Evolutionary conservation across 2,888 invertebrate species (phyloP), one percentile per base, ranked within the genome.

Genomic region (Pantelozetes paolii): DNA sequence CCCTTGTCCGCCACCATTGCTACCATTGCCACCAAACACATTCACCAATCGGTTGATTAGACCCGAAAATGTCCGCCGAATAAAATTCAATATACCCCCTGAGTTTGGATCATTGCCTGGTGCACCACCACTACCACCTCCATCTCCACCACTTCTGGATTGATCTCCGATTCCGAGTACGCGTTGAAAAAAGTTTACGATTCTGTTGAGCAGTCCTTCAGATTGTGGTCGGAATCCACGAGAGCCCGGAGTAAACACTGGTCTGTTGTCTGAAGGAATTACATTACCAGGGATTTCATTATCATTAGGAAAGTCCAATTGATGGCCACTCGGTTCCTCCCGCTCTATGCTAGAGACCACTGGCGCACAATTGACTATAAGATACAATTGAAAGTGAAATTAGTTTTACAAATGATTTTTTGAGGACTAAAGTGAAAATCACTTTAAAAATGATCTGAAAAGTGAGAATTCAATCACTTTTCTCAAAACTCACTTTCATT

Each of bases 221-320:
- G 5, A 57, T 15, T 23, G 30, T 32, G 23, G 59, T 6, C 28
- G 59, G 11, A 18, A 5, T 1, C 28, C 15, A 2, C 9, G 54
- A 54, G 18, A 45, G 45, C 18, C 18, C 2, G 45, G 45, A 36
- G 36, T 5, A 36, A 36, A 8, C 5, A 36, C 11, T 5, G 36
- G 36, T 36, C 6, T 36, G 36, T 36, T 45, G 3, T 45, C 15
- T 13, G 13, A 2, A 2, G 45, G 45, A 11, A 11, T 45, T 3
- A 11, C 23, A 54, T 54, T 23, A 26, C 59, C 59, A n/a, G 59
- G 59, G 18, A 59, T 59, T 5, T 59, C 59, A 32, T 59, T 59
- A 18, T 59, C 59, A 59, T 30, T 59, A 5, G 59, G 59, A 2
- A 59, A 3, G 1, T 59, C 59, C 18, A 59, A 59, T n/a, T 59